These are phyloP conservation scores for Siphamia tubifer DNA, from an alignment of 2,113 vertebrate species.

Conservation along the genomic window DNA sequence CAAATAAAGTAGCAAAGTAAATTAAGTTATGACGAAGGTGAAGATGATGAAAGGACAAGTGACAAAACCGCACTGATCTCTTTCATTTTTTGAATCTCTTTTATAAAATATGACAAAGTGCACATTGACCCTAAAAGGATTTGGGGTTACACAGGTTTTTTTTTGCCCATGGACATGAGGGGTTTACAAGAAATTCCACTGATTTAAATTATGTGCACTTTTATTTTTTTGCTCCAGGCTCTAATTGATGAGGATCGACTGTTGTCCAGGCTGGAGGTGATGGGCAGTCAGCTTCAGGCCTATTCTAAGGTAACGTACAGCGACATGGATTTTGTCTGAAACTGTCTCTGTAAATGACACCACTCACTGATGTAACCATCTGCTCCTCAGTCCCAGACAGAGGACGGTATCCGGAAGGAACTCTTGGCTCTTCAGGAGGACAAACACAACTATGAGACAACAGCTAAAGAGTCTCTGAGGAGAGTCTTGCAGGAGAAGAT, in stretches of 20 bases:
- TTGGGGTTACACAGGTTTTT: too few species aligned
- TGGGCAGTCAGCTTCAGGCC: conserved; percentile 97
- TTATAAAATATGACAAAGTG: too few species aligned
- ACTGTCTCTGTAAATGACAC: not conserved
- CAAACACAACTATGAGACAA: conserved; percentile 99
- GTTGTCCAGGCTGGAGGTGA: conserved; percentile 96
- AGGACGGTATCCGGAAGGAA: conserved; percentile 96
- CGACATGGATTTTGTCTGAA: not conserved
- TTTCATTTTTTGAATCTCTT: too few species aligned
- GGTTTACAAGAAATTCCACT: too few species aligned
- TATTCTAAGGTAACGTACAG: conserved; percentile 88
- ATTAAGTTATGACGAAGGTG: too few species aligned
- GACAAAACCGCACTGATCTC: too few species aligned
- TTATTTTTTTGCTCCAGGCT: conserved; percentile 79
- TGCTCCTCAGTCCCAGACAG: conserved; percentile 95
- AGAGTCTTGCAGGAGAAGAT: conserved; percentile 99
- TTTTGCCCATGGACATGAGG: too few species aligned
- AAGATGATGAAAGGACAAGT: too few species aligned
- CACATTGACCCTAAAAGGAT: too few species aligned
- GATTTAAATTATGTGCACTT: not conserved
- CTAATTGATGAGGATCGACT: conserved; percentile 99
- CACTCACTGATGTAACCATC: too few species aligned
- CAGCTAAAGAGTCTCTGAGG: conserved; percentile 98
- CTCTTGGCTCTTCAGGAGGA: conserved; percentile 95
- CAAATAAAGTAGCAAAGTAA: too few species aligned